These are phyloP conservation scores for Apis dorsata DNA, from an alignment of 1,140 invertebrate species.

Conservation along the genomic window DNA sequence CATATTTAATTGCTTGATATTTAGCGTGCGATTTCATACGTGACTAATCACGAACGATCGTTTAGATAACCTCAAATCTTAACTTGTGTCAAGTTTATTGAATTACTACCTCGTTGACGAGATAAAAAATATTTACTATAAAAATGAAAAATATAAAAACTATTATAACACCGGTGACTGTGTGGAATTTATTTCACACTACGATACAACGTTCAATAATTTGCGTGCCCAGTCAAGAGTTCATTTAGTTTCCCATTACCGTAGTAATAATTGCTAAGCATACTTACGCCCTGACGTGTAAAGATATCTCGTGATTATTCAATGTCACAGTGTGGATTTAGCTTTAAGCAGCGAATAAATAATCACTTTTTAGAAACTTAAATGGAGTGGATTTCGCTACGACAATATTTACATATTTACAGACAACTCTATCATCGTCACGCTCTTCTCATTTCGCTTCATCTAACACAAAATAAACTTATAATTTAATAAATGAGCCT, in stretches of 20 bases:
- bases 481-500: too few species aligned
- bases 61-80: too few species aligned
- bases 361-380: not conserved
- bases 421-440: too few species aligned
- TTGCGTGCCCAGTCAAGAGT: not conserved
- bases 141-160: not conserved
- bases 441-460: too few species aligned
- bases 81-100: too few species aligned
- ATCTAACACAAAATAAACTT: too few species aligned
- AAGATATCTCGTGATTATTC: slow-evolving; percentile 20
- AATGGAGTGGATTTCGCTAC: not conserved
- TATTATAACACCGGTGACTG: not conserved
- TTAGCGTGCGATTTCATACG: too few species aligned
- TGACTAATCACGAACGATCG: too few species aligned
- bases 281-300: slow-evolving; percentile 11
- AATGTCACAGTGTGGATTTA: slow-evolving; percentile 16
- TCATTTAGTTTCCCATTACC: slow-evolving; percentile 16
- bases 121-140: not conserved
- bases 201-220: not conserved
- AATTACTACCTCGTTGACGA: not conserved
- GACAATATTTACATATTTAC: not conserved
- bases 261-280: slow-evolving; percentile 19
- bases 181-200: not conserved
- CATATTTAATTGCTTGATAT: too few species aligned
- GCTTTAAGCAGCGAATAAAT: slow-evolving; percentile 10